phyloP scores from a whole-genome alignment of 2,113 vertebrate species.

The Macrotis lagotis region DNA sequence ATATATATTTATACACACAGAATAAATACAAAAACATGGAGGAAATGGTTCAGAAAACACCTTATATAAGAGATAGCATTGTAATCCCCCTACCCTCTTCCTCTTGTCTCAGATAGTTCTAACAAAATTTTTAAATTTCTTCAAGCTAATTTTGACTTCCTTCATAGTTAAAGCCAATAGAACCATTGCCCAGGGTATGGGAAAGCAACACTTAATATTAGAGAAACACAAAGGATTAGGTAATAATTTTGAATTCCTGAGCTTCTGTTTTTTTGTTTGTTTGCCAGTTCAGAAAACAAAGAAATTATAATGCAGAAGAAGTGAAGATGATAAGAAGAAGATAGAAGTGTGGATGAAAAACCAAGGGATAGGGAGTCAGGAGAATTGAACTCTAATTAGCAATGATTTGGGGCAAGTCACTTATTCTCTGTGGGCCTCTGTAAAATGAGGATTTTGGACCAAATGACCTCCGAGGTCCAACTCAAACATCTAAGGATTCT shows the following conservation, averaged over 20 bases:
- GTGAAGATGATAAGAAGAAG: neutral
- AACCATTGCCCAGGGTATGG: neutral
- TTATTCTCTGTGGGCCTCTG: neutral
- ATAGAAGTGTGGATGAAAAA: neutral
- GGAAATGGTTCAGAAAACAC: neutral
- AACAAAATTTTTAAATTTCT: constrained; percentile 19
- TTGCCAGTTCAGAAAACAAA: constrained; percentile 38
- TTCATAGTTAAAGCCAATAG: neutral
- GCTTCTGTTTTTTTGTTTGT: constrained; percentile 18
- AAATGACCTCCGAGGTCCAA: neutral
- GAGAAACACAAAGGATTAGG: neutral
- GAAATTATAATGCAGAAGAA: neutral
- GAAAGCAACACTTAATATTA: neutral
- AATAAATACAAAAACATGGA: neutral
- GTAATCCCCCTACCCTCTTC: neutral
- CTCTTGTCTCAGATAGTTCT: constrained; percentile 34
- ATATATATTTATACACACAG: neutral
- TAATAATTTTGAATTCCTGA: neutral
- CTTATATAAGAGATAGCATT: neutral
- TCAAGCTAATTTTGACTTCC: constrained; percentile 32
- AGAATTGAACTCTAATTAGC: neutral
- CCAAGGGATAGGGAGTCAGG: neutral
- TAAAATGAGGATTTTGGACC: neutral
- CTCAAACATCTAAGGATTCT: neutral
- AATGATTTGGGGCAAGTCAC: neutral